Percentiles rank a stretch among this genome's conserved stretches.
phyloP scores from a whole-genome alignment of 2,797 vertebrate genomes.

The Neoniphon sammara region DNA sequence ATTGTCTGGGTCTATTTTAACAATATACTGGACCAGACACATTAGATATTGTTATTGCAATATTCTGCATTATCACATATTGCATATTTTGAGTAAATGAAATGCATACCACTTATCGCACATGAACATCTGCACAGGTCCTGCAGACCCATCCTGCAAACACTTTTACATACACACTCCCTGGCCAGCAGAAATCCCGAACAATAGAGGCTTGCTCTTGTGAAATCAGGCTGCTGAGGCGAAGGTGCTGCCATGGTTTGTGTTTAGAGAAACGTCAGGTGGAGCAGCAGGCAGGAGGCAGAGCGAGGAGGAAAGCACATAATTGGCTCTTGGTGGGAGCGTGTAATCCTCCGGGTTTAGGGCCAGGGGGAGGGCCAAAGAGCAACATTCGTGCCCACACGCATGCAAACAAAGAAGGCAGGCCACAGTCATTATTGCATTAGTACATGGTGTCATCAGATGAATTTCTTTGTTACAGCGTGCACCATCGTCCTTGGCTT shows the following conservation, averaged over 20 bases:
- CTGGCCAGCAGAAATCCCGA: neutral
- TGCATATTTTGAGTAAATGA: neutral
- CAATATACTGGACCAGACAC: too few relatives aligned
- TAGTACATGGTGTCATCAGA: neutral
- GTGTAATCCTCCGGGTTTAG: conserved; percentile 72
- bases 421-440: neutral
- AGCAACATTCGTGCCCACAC: conserved; percentile 18
- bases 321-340: conserved; percentile 73
- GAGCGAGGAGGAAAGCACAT: conserved; percentile 61
- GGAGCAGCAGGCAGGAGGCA: conserved; percentile 40
- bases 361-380: conserved; percentile 14
- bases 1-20: too few relatives aligned
- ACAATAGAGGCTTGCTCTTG: neutral
- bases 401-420: neutral
- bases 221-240: conserved; percentile 7
- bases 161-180: neutral
- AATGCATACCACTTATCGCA: neutral
- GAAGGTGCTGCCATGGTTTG: conserved; percentile 23
- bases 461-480: neutral
- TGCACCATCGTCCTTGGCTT: neutral
- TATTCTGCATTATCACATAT: too few relatives aligned
- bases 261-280: conserved; percentile 42
- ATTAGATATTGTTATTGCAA: too few relatives aligned
- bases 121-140: neutral
- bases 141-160: neutral